Base-by-base conservation (phyloP, 2,888 invertebrate species). In the Trachelus stipa region DNA sequence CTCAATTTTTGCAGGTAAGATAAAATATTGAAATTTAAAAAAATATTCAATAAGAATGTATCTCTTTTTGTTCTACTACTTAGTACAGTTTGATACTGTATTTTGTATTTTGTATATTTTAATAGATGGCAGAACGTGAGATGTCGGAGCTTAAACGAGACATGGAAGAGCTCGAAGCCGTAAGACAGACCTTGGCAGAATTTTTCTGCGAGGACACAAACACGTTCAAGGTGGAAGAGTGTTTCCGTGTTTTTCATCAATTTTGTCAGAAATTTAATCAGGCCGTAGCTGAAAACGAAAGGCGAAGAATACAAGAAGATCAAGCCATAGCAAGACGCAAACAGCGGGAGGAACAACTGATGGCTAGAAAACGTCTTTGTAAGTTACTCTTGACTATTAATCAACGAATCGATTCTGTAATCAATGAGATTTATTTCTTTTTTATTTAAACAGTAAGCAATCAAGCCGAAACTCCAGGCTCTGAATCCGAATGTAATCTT, bases 171-270 rank as follows among this genome's bases (percentile, higher is more conserved):
- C 94, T 98, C 33, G 97, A 98, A 84, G 93, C 93, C 31, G 94
- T 97, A 79, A 94, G 98, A 40, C 94, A 94, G 82, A 95, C 97
- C 81, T 92, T 99, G 69, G 95, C 98, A 0, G 96, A 97, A 76
- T 98, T 98, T 92, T 98, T 99, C 92, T 99, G 98, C 91, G 99
- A 99, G 91, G 98, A 98, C 88, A 94, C 95, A 0, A 95, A 94
- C 76, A 94, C 96, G 0, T 99, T 99, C 90, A 98, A 98, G 91
- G 93, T 99, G 69, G 98, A 99, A 90, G 98, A 99, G 90, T 98
- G 98, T 88, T 97, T 98, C 88, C 96, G 96, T 91, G 96, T 97
- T 83, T 95, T 99, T 89, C 96, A 96, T 87, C 95, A 94, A 73
- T 98, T 99, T 93, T 97, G 97, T 91, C 94, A 95, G 81, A 96